Evolutionary conservation across 2,113 vertebrate species (phyloP).

Genomic region (Pseudorhombus dupliciocellatus): DNA sequence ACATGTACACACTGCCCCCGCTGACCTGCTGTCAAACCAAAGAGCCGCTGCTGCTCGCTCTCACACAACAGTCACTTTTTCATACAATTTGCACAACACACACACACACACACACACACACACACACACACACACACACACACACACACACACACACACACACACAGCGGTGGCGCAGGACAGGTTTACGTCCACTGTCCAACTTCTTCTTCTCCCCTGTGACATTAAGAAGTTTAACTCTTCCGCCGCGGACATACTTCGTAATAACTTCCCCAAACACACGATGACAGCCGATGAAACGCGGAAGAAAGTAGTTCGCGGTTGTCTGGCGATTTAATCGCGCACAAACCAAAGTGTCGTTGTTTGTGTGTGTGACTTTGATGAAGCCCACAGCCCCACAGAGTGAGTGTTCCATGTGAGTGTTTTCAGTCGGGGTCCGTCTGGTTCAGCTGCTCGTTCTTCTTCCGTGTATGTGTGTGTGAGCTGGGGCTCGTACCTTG

Average conservation of each 20-base stretch:
- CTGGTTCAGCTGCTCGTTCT: not conserved
- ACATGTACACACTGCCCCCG: not conserved
- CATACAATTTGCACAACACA: constrained; percentile 67
- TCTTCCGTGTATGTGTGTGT: constrained; percentile 63
- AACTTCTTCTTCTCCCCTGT: not conserved
- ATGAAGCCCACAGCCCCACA: not conserved
- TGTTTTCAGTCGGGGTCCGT: not conserved
- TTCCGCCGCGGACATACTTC: not conserved
- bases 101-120: no score
- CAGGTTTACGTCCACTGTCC: not conserved
- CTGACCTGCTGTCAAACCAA: constrained; percentile 13
- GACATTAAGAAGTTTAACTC: not conserved
- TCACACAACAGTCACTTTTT: constrained; percentile 10
- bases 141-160: no score
- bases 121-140: no score
- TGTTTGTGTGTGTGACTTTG: not conserved
- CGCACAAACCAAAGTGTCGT: not conserved
- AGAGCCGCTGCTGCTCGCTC: not conserved
- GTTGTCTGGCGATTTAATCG: not conserved
- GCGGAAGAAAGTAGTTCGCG: constrained; percentile 14
- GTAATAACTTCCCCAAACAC: not conserved
- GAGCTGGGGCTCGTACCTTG: constrained; percentile 69
- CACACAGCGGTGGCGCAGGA: constrained; percentile 1
- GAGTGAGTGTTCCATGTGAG: not conserved
- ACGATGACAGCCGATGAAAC: not conserved